Conservation (phyloP, 2,888 invertebrate genomes). For the Aporophyla nigra region DNA sequence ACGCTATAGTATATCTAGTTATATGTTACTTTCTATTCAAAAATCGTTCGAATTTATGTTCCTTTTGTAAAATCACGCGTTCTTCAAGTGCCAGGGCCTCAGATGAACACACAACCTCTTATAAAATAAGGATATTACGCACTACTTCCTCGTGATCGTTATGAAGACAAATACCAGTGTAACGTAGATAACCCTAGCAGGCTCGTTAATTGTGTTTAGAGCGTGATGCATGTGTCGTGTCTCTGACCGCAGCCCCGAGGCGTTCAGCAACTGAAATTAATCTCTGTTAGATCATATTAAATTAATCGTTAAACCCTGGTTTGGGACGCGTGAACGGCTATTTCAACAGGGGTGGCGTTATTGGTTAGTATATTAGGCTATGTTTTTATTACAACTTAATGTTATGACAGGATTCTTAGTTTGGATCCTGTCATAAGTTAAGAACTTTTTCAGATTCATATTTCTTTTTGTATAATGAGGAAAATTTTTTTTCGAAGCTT, state of each 20-base stretch:
- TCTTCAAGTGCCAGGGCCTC: background rate
- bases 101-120: background rate
- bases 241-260: constrained; percentile 74
- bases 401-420: no score
- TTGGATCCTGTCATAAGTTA: background rate
- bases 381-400: background rate
- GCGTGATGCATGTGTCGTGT: constrained; percentile 81
- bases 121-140: constrained; percentile 13
- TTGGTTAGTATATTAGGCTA: background rate
- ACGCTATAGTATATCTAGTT: no score
- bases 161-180: constrained; percentile 67
- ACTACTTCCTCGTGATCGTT: constrained; percentile 60
- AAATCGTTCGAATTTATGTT: background rate
- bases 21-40: background rate
- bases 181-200: constrained; percentile 71
- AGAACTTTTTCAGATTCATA: background rate
- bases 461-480: background rate
- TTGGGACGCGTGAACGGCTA: constrained; percentile 25
- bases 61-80: background rate
- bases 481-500: background rate
- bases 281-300: constrained; percentile 72
- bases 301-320: constrained; percentile 61
- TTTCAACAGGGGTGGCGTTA: constrained; percentile 23
- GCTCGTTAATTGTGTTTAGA: constrained; percentile 83
- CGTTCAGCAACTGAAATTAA: constrained; percentile 74